Percentiles rank a stretch among this genome's conserved stretches.
Evolutionary conservation across 2,797 vertebrate genomes (phyloP).

Genomic region (Carapus acus): DNA sequence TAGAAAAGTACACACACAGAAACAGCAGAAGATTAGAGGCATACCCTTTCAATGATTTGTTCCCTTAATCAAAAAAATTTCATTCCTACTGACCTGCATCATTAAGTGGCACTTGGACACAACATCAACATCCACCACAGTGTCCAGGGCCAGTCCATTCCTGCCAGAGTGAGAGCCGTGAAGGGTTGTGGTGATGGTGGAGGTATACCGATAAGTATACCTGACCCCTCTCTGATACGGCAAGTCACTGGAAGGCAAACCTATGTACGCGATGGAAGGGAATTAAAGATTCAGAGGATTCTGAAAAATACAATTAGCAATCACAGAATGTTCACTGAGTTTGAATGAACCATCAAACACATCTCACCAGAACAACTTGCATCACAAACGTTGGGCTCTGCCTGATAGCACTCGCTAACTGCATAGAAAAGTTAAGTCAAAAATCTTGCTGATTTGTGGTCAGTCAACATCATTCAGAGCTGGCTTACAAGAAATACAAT

Average conservation of each 20-base stretch:
- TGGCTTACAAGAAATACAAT: neutral
- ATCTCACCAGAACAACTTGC: conserved; percentile 63
- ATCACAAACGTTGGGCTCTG: conserved; percentile 51
- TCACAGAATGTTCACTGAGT: neutral
- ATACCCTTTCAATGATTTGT: neutral
- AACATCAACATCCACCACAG: conserved; percentile 72
- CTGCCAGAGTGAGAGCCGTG: conserved; percentile 61
- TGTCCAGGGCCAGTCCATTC: conserved; percentile 76
- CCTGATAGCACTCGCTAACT: conserved; percentile 44
- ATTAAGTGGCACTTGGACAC: conserved; percentile 74
- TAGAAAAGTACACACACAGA: conserved; percentile 23
- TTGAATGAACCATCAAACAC: conserved; percentile 1
- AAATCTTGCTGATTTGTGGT: neutral
- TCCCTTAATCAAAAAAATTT: neutral
- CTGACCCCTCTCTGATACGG: conserved; percentile 62
- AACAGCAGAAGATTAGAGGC: too few species aligned
- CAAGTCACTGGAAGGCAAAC: conserved; percentile 32
- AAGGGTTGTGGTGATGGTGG: conserved; percentile 67
- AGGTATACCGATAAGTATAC: conserved; percentile 77
- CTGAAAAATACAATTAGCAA: neutral
- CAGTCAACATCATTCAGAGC: neutral
- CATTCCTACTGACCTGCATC: conserved; percentile 61
- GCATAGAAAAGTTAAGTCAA: conserved; percentile 11
- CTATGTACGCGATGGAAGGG: conserved; percentile 30
- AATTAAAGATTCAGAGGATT: neutral